Base-by-base conservation (phyloP, 2,888 invertebrate genomes). In the Acleris laterana region DNA sequence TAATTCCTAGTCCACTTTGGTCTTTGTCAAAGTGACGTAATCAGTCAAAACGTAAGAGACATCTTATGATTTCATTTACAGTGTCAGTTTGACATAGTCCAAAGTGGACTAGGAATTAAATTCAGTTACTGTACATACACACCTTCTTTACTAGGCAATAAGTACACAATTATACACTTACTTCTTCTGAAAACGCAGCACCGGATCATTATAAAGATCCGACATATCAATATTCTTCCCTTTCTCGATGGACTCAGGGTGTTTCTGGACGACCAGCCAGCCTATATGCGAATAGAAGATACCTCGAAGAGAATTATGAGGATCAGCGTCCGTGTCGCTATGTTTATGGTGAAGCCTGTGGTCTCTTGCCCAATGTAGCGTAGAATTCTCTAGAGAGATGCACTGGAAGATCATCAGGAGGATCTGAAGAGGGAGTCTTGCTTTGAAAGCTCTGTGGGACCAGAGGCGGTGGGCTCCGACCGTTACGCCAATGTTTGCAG, bases 261-360 rank as follows among this genome's bases (percentile, higher is more conserved):
- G 97, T 83, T 97, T 97, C 63, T 93, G 94, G 70, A 94, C 94
- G 57, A 97, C 79, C 38, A 97, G 85, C 97, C 97, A 97, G 16
- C 97, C 97, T 58, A 97, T 93, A 81, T 97, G 97, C 0, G 97
- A 93, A 83, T 96, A 97, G 91, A 97, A 97, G 84, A 97, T 96
- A 2, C 97, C 97, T 57, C 96, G 90, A 9, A 77, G 94, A 0
- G 96, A 95, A 77, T 96, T 96, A 79, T 96, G 96, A 0, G 96
- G 96, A 80, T 84, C 84, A 0, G 77, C 81, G 28, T 84, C 82
- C 0, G 84, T 84, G 55, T 84, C 84, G 25, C 59, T 76, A 89
- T 94, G 96, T 77, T 96, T 96, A 85, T 97, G 96, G 77, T 97
- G 95, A n/a, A 95, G 93, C 46, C 95, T 86, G 77, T 94, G 94